Base-by-base conservation (phyloP, 2,888 invertebrate genomes). In the Tuta absoluta region DNA sequence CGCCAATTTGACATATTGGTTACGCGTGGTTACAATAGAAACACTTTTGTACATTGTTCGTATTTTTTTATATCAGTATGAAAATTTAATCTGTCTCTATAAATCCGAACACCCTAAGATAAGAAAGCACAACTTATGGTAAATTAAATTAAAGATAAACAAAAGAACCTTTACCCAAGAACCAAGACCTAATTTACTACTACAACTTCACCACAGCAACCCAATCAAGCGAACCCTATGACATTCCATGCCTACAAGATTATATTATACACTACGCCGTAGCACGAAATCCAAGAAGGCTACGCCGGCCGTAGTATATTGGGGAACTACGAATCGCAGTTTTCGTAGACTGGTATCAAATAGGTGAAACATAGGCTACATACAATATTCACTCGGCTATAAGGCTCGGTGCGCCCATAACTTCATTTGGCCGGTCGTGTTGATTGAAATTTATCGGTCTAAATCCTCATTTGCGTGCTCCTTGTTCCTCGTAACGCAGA, bases 391-490 rank as follows among this genome's bases (percentile, higher is more conserved):
- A 61, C 61, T 61, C 33, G 61, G 49, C 28, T 49, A 61, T 61
- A 61, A 61, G 61, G 45, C 61, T 61, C 61, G n/a, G 51, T 21
- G 51, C 19, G 57, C 45, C 41, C 56, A 63, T 65, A 65, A 65
- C 63, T 65, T 65, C 65, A 53, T 65, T 65, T 53, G 60, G 45
- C 62, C 62, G 58, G 62, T 49, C 45, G 63, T 1, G 41, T 23
- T 65, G 65, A 65, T 65, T 65, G 63, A 65, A 65, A 65, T 65
- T 65, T 65, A 65, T 65, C 59, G 65, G 37, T 56, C 65, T 65
- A 60, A 65, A 63, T 65, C 65, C 60, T 65, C 65, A 63, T 65
- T 65, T 65, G 62, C 65, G 38, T 62, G 62, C 49, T 41, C 51
- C 41, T 56, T 48, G 21, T 23, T 51, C 49, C 65, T 57, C 60